Evolutionary conservation across 2,888 invertebrate species (phyloP).

Genomic region (Heliconius hortense): DNA sequence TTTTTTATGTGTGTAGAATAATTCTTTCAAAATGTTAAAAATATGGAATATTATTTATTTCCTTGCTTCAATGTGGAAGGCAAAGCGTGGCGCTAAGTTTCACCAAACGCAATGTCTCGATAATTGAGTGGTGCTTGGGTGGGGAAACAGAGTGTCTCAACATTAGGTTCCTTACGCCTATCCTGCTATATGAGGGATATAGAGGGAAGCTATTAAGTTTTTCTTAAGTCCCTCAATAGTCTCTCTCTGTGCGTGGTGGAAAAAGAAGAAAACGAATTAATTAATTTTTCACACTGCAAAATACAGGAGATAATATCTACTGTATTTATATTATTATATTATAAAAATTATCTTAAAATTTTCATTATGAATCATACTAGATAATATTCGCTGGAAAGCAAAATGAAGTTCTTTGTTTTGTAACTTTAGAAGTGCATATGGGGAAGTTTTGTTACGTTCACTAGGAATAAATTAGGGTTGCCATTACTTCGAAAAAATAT

Average conservation of each 20-base stretch:
- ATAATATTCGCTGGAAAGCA: conserved; percentile 22
- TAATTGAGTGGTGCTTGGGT: no score
- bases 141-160: not conserved
- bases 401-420: conserved; percentile 36
- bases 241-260: no score
- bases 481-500: not conserved
- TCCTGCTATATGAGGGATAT: not conserved
- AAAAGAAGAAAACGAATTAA: not conserved
- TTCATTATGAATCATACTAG: conserved; percentile 21
- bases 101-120: not conserved
- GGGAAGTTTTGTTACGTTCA: conserved; percentile 33
- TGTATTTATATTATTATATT: no score
- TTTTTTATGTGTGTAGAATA: no score
- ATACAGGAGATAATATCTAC: not conserved
- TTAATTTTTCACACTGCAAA: not conserved
- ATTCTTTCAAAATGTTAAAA: no score
- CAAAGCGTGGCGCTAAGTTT: no score
- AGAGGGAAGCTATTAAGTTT: not conserved
- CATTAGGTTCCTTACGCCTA: not conserved
- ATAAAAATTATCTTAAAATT: conserved; percentile 13
- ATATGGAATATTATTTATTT: no score
- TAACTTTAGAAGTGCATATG: conserved; percentile 32
- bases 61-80: not conserved
- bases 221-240: no score
- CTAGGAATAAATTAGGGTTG: conserved; percentile 21